Evolutionary conservation across 2,888 invertebrate species (phyloP).

Genomic region (Drepana falcataria): DNA sequence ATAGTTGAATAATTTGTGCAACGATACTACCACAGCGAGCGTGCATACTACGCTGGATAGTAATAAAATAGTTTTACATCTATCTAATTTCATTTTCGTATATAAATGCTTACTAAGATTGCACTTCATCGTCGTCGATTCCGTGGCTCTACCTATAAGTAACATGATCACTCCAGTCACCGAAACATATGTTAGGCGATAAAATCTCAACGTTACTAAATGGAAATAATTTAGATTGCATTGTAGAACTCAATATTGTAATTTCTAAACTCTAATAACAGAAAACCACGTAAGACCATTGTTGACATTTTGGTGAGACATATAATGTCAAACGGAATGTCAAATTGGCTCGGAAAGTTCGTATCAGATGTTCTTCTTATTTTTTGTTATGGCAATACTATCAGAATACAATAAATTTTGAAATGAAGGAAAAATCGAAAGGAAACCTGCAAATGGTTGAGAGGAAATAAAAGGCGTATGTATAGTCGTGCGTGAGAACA

Average conservation of each 20-base stretch:
- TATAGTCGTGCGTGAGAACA: no score
- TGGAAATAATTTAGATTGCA: constrained; percentile 54
- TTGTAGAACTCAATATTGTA: constrained; percentile 43
- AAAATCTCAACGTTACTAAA: constrained; percentile 38
- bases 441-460: no score
- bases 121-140: constrained; percentile 57
- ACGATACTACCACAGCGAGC: constrained; percentile 58
- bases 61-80: constrained; percentile 64
- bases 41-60: constrained; percentile 67
- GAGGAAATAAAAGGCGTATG: no score
- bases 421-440: no score
- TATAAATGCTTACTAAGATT: constrained; percentile 40
- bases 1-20: constrained; percentile 58
- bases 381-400: no score
- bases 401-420: no score
- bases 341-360: no score
- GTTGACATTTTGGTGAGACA: constrained; percentile 19
- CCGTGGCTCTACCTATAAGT: constrained; percentile 56
- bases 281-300: constrained; percentile 64
- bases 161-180: constrained; percentile 49
- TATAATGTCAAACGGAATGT: not conserved
- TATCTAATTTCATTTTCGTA: constrained; percentile 62
- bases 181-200: constrained; percentile 35
- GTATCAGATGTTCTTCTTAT: no score
- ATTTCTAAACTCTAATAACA: constrained; percentile 58